Conservation (phyloP, 2,888 invertebrate species). For the Drosophila engyochracea region DNA sequence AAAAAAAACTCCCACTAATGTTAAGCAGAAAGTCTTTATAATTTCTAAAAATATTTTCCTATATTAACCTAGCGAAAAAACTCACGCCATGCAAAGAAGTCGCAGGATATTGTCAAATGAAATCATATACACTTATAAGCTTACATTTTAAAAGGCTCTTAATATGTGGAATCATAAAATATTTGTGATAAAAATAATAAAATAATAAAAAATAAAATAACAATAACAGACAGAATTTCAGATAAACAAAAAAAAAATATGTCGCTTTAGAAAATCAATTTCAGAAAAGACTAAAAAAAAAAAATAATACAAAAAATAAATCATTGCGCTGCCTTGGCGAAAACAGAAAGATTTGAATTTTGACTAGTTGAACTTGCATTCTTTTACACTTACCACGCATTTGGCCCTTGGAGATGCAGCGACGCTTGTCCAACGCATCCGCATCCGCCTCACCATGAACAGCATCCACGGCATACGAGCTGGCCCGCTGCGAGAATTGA, state of each 20-base stretch:
- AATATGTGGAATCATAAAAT: background rate
- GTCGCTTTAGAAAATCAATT: background rate
- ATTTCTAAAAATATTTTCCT: background rate
- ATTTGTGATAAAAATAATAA: background rate
- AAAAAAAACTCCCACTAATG: background rate
- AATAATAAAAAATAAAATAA: background rate
- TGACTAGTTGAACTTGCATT: background rate
- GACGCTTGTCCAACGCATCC: slow-evolving; percentile 69
- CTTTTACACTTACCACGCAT: slow-evolving; percentile 89
- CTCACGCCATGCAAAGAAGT: background rate
- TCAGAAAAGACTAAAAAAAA: background rate
- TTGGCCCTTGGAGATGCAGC: slow-evolving; percentile 88
- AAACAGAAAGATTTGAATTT: background rate
- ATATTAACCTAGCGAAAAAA: background rate
- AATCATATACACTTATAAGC: background rate
- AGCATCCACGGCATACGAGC: slow-evolving; percentile 70
- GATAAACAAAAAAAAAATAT: background rate
- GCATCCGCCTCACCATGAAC: slow-evolving; percentile 49
- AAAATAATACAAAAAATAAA: background rate
- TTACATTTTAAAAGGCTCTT: background rate
- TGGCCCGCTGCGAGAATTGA: slow-evolving; percentile 78
- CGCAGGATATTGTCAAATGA: background rate
- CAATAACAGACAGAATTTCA: background rate
- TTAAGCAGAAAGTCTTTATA: background rate
- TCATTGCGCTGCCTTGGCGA: background rate